A percentile compares a stretch with the other conserved stretches of the same genome.
Evolutionary conservation across 2,797 vertebrate species (phyloP).

Genomic region (Crocodylus rhombifer): DNA sequence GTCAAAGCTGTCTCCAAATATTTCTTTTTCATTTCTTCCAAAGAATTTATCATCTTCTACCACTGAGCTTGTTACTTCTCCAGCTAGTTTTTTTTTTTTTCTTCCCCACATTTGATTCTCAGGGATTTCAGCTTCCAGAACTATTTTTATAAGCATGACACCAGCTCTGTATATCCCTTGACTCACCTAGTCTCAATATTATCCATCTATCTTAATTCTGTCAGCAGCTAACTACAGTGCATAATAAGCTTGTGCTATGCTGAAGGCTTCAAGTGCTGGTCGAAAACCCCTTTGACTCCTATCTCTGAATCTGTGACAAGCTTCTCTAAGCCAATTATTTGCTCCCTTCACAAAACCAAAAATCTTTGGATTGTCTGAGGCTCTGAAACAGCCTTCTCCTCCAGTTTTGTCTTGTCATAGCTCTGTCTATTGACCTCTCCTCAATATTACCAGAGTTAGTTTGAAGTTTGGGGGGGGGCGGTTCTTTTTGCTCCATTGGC

Average conservation of each 20-base stretch:
- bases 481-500: neutral
- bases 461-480: neutral
- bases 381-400: neutral
- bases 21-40: neutral
- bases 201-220: neutral
- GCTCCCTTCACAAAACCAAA: neutral
- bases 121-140: slow-evolving; percentile 15
- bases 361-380: neutral
- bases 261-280: neutral
- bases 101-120: neutral
- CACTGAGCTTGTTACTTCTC: neutral
- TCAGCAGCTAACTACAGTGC: neutral
- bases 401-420: neutral
- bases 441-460: neutral
- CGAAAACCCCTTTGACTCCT: neutral
- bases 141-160: neutral
- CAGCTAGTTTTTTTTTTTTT: neutral
- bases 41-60: neutral
- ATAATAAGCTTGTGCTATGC: neutral
- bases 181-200: neutral
- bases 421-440: slow-evolving; percentile 13
- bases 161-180: neutral
- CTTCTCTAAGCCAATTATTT: neutral
- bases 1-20: neutral
- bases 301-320: neutral